These are phyloP conservation scores for Chloroceryle amazona DNA, from an alignment of 2,797 vertebrate genomes.

Conservation along the genomic window DNA sequence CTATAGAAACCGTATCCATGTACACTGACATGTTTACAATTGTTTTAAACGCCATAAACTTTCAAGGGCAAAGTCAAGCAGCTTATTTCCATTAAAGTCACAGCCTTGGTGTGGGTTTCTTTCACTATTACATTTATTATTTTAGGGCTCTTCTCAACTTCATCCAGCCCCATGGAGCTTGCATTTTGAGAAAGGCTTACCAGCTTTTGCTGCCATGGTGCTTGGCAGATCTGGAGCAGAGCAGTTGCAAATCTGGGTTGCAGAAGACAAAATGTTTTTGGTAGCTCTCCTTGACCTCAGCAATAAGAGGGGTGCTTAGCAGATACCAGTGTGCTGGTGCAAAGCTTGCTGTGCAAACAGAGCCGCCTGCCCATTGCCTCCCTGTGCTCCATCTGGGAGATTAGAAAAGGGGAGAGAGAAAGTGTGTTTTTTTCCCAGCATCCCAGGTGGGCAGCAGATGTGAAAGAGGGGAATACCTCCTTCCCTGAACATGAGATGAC, in stretches of 20 bases:
- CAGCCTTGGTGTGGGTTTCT: constrained; percentile 35
- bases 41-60: constrained; percentile 90
- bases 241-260: not conserved
- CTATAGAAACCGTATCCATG: constrained; percentile 96
- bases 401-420: not conserved
- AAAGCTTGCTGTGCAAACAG: not conserved
- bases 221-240: constrained; percentile 15
- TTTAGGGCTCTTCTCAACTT: constrained; percentile 44
- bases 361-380: not conserved
- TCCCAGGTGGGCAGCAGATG: not conserved
- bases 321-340: not conserved
- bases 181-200: not conserved
- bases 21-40: constrained; percentile 92
- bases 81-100: constrained; percentile 72
- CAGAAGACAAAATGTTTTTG: not conserved
- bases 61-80: constrained; percentile 81
- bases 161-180: not conserved
- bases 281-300: not conserved
- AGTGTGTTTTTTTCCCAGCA: fast-evolving
- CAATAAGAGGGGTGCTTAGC: not conserved
- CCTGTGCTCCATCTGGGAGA: not conserved
- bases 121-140: constrained; percentile 50
- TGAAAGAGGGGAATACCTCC: not conserved
- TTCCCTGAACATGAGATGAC: fast-evolving
- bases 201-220: not conserved